Conservation (phyloP, 2,888 invertebrate species). For the Polydrusus pterygomalis region DNA sequence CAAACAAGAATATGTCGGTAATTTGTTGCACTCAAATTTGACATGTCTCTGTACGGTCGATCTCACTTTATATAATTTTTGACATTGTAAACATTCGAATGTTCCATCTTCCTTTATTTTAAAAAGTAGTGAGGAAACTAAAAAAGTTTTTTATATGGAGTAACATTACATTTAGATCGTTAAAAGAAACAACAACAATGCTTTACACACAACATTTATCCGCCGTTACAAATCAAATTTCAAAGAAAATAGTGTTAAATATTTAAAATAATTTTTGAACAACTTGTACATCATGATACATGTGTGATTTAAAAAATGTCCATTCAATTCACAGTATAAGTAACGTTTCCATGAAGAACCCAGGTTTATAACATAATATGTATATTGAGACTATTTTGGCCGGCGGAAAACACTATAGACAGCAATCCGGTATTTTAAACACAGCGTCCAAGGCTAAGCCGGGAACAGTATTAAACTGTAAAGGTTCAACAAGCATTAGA, state of each 20-base stretch:
- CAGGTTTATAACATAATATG: no score
- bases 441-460: no score
- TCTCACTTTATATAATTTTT: constrained; percentile 52
- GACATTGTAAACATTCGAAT: constrained; percentile 53
- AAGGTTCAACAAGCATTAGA: no score
- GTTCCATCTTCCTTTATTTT: constrained; percentile 39
- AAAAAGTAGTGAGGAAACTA: constrained; percentile 21
- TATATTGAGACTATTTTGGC: no score
- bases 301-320: no score
- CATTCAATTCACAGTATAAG: no score
- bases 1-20: constrained; percentile 58
- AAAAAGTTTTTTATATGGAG: neutral
- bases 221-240: neutral
- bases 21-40: constrained; percentile 50
- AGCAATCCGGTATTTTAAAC: no score
- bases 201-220: constrained; percentile 4
- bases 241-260: neutral
- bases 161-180: no score
- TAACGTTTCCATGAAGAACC: no score
- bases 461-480: no score
- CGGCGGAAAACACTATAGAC: no score
- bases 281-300: no score
- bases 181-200: neutral
- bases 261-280: neutral
- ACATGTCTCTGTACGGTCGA: constrained; percentile 46